phyloP scores from a whole-genome alignment of 2,888 invertebrate species.

The Eupithecia centaureata region DNA sequence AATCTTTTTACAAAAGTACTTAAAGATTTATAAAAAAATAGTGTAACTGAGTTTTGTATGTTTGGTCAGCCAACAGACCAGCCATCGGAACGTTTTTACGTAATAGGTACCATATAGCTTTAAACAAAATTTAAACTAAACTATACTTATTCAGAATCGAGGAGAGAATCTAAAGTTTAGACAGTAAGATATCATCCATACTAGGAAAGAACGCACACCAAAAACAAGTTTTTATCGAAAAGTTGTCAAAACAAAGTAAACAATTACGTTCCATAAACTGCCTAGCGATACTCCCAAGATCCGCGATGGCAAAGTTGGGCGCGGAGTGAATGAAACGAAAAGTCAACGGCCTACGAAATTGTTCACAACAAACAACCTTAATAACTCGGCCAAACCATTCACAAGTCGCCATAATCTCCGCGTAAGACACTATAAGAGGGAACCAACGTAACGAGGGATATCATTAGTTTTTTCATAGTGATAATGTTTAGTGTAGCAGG shows the following conservation, averaged over 20 bases:
- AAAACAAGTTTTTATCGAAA: slow-evolving; percentile 16
- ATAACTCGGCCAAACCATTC: slow-evolving; percentile 68
- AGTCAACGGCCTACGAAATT: slow-evolving; percentile 71
- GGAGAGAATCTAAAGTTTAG: neutral
- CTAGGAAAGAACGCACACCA: neutral
- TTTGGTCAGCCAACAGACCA: neutral
- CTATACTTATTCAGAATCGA: neutral
- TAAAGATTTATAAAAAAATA: too few species aligned
- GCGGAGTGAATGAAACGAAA: slow-evolving; percentile 67
- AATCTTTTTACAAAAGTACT: too few species aligned
- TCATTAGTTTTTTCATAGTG: slow-evolving; percentile 32
- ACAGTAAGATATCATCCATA: neutral
- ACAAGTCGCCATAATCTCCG: slow-evolving; percentile 59
- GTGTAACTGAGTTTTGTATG: neutral
- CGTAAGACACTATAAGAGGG: slow-evolving; percentile 38
- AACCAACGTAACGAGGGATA: slow-evolving; percentile 18
- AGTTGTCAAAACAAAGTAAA: slow-evolving; percentile 27
- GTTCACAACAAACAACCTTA: slow-evolving; percentile 69
- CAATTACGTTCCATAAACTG: slow-evolving; percentile 33
- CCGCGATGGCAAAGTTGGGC: slow-evolving; percentile 53
- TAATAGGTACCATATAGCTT: neutral
- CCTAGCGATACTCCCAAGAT: slow-evolving; percentile 35
- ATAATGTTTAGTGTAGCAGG: neutral
- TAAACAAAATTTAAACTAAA: neutral
- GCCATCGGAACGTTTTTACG: too few species aligned